These are phyloP conservation scores for Elanus axillaris DNA, from an alignment of 2,113 vertebrate species.

Conservation along the genomic window DNA sequence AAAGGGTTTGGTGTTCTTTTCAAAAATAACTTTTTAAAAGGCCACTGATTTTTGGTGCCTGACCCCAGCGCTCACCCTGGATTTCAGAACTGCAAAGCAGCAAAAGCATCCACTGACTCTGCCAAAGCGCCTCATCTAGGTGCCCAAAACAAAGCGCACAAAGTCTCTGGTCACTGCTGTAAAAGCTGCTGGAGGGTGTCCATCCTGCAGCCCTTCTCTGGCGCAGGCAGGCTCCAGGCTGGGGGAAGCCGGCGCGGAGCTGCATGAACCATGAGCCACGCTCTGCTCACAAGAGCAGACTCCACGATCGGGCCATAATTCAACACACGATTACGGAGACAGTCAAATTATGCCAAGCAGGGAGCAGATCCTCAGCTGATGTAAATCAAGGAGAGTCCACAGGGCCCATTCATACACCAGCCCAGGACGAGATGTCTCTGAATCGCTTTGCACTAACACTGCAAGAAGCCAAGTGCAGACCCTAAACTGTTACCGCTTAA, in stretches of 20 bases:
- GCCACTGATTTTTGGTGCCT: background rate
- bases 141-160: fast-evolving
- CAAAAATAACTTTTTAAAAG: background rate
- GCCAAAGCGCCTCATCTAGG: background rate
- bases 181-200: background rate
- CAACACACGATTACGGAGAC: background rate
- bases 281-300: background rate
- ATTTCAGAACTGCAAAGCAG: background rate
- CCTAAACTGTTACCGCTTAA: background rate
- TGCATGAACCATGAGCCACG: fast-evolving
- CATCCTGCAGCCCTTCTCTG: background rate
- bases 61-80: background rate
- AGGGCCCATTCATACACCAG: background rate
- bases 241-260: fast-evolving
- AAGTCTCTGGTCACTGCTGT: background rate
- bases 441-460: background rate
- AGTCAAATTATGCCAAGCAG: background rate
- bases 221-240: background rate
- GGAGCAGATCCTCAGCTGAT: background rate
- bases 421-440: background rate
- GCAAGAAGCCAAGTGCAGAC: background rate
- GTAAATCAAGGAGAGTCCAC: background rate
- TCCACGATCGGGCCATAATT: background rate
- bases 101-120: background rate
- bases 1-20: background rate